Evolutionary conservation across 2,113 vertebrate species (phyloP), one percentile per base, ranked within the genome.

Genomic region (Archocentrus centrarchus): DNA sequence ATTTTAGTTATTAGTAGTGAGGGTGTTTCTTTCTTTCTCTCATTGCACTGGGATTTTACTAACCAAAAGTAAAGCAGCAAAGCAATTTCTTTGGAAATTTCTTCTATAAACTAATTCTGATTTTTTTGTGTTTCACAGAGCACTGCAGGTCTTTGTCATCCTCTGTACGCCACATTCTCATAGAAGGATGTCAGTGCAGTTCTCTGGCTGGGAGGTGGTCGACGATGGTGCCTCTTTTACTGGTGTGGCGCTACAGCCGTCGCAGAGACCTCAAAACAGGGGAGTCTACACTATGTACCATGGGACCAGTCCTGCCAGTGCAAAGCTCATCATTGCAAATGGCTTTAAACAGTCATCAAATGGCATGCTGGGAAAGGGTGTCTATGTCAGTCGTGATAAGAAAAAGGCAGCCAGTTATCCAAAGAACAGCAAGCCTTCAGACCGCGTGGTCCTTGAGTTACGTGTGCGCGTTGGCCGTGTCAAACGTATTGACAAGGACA

Each of bases 341-440:
- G 96, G 95, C 8, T 96, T 96, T 39, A 20, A 32, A 5, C 94
- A 79, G 70, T 96, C 95, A 2, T 0, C 59, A 1, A 8, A 14
- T 3, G 96, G 96, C n/a, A 94, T 95, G 93, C 85, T 96, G 44
- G 96, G 95, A 47, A 82, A 32, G 7, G 96, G 95, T 0, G 94
- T 96, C 30, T 96, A 96, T 4, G 87, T 96, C 47, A 96, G 95
- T 76, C 92, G 94, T 5, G 44, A 95, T 20, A 88, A 53, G 75
- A 89, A 86, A 15, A 96, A 96, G 58, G 94, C 95, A 0, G 6
- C 76, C 9, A 22, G 86, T n/a, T 96, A 96, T 82, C 95, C 95
- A 1, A 1, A 61, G 2, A 37, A 10, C 0, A 3, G 70, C 2
- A 6, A 0, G 1, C 0, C 5, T 6, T 47, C 39, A 1, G 75